Conservation (phyloP, 2,113 vertebrate genomes). For the Salvator merianae region DNA sequence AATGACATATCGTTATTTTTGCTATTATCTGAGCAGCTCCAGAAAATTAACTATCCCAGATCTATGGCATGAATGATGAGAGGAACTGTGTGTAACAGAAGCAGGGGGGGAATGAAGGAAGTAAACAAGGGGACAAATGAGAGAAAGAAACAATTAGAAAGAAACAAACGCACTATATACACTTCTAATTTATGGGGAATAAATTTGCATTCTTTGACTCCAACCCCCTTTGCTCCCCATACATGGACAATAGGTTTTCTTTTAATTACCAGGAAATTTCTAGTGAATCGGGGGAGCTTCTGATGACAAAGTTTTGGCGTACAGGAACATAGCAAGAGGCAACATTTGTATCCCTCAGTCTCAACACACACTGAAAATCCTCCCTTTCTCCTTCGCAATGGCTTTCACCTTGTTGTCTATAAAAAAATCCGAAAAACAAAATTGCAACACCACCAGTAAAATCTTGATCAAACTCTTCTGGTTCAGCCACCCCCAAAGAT, state of each 20-base stretch:
- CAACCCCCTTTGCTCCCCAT: conserved; percentile 57
- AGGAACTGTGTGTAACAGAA: neutral
- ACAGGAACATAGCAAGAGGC: conserved; percentile 55
- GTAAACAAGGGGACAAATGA: conserved; percentile 11
- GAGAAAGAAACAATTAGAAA: conserved; percentile 16
- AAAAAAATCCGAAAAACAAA: conserved; percentile 42
- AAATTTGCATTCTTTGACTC: conserved; percentile 55
- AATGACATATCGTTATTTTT: neutral
- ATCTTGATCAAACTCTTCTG: conserved; percentile 25
- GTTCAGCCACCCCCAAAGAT: conserved; percentile 2
- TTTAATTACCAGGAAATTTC: conserved; percentile 55
- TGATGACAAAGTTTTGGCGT: conserved; percentile 50
- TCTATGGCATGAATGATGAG: conserved; percentile 3
- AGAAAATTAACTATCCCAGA: neutral
- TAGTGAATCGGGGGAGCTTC: conserved; percentile 56
- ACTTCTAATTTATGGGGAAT: conserved; percentile 52
- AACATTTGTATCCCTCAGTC: conserved; percentile 49
- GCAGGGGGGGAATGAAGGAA: conserved; percentile 36
- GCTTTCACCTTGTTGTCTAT: conserved; percentile 59
- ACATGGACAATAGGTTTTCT: conserved; percentile 48
- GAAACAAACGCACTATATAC: conserved; percentile 70
- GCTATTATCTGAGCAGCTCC: neutral
- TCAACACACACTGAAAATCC: conserved; percentile 28
- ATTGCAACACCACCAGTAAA: conserved; percentile 6
- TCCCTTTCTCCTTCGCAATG: conserved; percentile 46